Conservation (phyloP, 1,140 invertebrate genomes). For the Trichoplusia ni region DNA sequence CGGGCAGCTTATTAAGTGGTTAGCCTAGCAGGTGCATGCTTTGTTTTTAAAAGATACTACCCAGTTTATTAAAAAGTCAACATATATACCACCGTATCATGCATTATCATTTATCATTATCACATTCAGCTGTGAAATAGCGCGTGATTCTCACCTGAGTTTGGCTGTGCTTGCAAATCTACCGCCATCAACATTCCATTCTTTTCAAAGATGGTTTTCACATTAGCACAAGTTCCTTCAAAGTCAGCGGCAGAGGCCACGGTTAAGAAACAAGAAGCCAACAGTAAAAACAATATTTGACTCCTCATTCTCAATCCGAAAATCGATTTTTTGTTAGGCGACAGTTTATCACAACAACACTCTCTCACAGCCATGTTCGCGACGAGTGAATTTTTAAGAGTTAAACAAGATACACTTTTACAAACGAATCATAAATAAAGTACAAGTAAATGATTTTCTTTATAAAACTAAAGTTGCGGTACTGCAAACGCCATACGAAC, state of each 20-base stretch:
- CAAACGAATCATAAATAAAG: constrained; percentile 59
- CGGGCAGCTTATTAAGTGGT: too few relatives aligned
- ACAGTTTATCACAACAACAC: constrained; percentile 78
- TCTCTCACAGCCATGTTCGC: constrained; percentile 74
- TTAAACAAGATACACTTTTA: constrained; percentile 48
- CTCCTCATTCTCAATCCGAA: constrained; percentile 71
- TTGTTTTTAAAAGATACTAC: too few relatives aligned
- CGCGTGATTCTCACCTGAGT: constrained; percentile 75
- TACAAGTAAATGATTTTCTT: constrained; percentile 53
- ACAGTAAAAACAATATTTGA: constrained; percentile 74
- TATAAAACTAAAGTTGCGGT: constrained; percentile 57
- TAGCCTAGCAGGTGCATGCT: too few relatives aligned
- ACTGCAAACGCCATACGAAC: constrained; percentile 62
- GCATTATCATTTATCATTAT: constrained; percentile 61
- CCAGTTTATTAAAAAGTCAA: constrained; percentile 16
- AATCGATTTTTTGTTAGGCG: constrained; percentile 80
- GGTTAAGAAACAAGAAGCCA: constrained; percentile 63
- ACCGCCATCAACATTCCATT: constrained; percentile 69
- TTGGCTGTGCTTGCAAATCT: constrained; percentile 68
- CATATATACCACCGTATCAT: constrained; percentile 30
- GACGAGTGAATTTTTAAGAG: constrained; percentile 30
- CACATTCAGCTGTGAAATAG: constrained; percentile 52
- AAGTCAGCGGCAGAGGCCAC: constrained; percentile 55
- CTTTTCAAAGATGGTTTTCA: constrained; percentile 71
- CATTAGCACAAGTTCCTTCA: constrained; percentile 68